Evolutionary conservation across 1,140 invertebrate species (phyloP).

Genomic region (Bradysia coprophila): DNA sequence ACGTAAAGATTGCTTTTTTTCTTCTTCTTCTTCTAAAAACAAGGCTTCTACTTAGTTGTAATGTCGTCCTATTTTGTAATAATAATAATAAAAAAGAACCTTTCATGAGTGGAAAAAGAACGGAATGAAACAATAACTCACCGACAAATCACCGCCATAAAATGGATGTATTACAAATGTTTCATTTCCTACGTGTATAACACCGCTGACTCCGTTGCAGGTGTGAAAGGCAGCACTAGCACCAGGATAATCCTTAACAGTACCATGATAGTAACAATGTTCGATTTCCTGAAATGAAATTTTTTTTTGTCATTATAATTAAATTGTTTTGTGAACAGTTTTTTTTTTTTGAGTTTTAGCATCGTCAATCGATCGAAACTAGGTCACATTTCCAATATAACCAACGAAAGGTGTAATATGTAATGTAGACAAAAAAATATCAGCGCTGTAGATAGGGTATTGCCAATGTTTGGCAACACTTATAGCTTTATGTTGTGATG

Average conservation of each 20-base stretch:
- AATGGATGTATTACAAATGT: constrained; percentile 95
- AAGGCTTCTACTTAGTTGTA: too few relatives aligned
- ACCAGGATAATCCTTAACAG: constrained; percentile 86
- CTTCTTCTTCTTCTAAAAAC: too few relatives aligned
- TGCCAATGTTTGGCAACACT: background rate
- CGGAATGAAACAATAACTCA: constrained; percentile 30
- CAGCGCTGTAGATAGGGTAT: too few relatives aligned
- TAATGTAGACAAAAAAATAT: too few relatives aligned
- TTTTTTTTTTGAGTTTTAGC: too few relatives aligned
- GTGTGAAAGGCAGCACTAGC: constrained; percentile 93
- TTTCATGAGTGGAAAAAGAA: background rate
- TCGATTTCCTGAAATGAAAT: constrained; percentile 67
- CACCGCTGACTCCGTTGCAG: constrained; percentile 89
- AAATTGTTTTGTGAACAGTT: too few relatives aligned
- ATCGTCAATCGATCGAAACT: too few relatives aligned
- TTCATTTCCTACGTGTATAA: constrained; percentile 92
- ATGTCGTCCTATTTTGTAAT: too few relatives aligned
- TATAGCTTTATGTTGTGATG: background rate
- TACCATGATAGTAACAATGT: constrained; percentile 91
- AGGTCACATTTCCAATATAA: too few relatives aligned
- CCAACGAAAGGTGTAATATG: too few relatives aligned
- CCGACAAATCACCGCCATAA: constrained; percentile 87
- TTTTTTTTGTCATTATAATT: too few relatives aligned
- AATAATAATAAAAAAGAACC: background rate
- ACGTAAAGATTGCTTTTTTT: background rate